phyloP scores from a whole-genome alignment of 1,140 invertebrate species.

The Cardiocondyla obscurior region DNA sequence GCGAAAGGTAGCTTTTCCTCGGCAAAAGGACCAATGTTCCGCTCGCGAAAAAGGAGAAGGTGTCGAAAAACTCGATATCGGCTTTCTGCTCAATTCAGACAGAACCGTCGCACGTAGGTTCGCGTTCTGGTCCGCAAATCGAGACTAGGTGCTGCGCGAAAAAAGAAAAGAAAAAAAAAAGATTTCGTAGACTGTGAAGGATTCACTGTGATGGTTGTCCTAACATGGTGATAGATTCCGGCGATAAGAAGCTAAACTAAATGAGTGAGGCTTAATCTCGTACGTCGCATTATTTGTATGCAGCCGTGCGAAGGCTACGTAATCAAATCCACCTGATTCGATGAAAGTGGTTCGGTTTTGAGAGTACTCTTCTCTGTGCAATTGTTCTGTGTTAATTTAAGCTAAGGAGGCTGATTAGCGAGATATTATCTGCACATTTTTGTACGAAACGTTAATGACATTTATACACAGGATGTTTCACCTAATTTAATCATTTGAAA shows the following conservation, averaged over 20 bases:
- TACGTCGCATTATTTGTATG: constrained; percentile 9
- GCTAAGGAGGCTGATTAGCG: constrained; percentile 61
- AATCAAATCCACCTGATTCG: constrained; percentile 5
- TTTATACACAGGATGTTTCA: constrained; percentile 14
- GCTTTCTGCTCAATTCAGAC: constrained; percentile 73
- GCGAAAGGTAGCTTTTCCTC: constrained; percentile 60
- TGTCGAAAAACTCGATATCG: constrained; percentile 67
- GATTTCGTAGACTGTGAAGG: constrained; percentile 61
- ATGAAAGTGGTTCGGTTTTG: constrained; percentile 6
- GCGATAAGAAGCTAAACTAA: neutral
- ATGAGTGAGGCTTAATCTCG: neutral
- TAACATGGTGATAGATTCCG: constrained; percentile 26
- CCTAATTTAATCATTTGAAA: constrained; percentile 3
- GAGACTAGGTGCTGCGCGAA: constrained; percentile 10
- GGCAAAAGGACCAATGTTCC: constrained; percentile 73
- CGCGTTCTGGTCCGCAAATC: constrained; percentile 14
- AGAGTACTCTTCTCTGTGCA: constrained; percentile 64
- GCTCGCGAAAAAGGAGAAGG: constrained; percentile 20
- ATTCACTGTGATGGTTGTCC: constrained; percentile 64
- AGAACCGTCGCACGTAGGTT: constrained; percentile 17
- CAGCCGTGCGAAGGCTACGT: neutral
- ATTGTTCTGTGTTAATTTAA: constrained; percentile 69
- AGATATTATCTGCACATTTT: constrained; percentile 47
- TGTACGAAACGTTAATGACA: constrained; percentile 51
- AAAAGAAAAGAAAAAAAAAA: neutral